Base-by-base conservation (phyloP, 92 coral and sea anemone species). In the Zoanthus sociatus region DNA sequence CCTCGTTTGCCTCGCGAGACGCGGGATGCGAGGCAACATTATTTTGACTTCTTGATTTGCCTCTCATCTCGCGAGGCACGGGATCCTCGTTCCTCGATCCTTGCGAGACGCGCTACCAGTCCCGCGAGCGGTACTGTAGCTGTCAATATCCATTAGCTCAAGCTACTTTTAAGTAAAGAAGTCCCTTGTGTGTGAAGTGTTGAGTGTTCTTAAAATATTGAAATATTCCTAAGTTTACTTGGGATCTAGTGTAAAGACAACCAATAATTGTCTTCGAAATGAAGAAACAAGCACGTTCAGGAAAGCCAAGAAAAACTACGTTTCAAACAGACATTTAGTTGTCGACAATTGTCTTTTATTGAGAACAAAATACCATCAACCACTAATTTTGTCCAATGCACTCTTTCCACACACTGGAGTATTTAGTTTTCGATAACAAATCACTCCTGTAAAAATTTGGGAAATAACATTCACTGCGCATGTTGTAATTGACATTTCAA, bases 111-210 rank as follows among this genome's bases (percentile, higher is more conserved):
- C 26, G 26, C 26, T 26, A 26, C 26, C 26, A 26, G 26, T 26
- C 26, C 26, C 26, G 26, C 0, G 26, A 26, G 26, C 26, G 26
- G 26, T 26, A 37, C 42, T 37, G 4, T 72, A 72, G 77, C 77
- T 72, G 77, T 72, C 55, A 72, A 72, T 72, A 37, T 72, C 42
- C 77, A 44, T 72, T 72, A 5, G 15, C 77, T 72, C 77, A 72
- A 72, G 77, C 77, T 72, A 72, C 53, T 72, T 72, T 72, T 53
- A 72, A 72, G 77, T 72, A 72, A 72, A 72, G 77, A 72, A 72
- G 77, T 72, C 77, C 77, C 77, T 72, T 72, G 77, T 72, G 77
- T 72, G 77, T 72, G 77, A 72, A 72, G 77, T 72, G 77, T 72
- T 72, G 3, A 72, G 77, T 72, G 51, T 72, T 72, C 51, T 10